A percentile compares a stretch with the other conserved stretches of the same genome.
Evolutionary conservation across 2,797 vertebrate species (phyloP).

Genomic region (Pterois miles): DNA sequence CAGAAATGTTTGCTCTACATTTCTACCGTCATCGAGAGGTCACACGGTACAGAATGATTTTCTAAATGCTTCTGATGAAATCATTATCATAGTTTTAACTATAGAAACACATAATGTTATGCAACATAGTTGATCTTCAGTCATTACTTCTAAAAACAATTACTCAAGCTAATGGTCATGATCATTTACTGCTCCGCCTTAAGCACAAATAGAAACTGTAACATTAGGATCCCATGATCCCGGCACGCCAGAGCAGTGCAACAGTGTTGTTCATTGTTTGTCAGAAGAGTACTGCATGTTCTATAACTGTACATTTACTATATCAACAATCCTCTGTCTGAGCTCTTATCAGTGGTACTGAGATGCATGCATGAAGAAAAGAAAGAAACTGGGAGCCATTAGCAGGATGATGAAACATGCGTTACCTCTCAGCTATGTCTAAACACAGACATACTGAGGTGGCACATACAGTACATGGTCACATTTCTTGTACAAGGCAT

Average conservation of each 20-base stretch:
- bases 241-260: background rate
- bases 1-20: no score
- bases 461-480: background rate
- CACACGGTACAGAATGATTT: no score
- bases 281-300: background rate
- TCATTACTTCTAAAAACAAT: background rate
- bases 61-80: background rate
- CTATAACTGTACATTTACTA: background rate
- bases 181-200: background rate
- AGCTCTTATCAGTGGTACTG: no score
- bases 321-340: background rate
- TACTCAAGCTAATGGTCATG: background rate
- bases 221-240: conserved; percentile 8
- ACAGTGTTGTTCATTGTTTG: background rate
- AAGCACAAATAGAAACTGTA: background rate
- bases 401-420: background rate
- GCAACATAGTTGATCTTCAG: background rate
- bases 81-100: background rate
- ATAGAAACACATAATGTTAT: background rate
- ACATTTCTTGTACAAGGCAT: background rate
- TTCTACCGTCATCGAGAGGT: no score
- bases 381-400: background rate
- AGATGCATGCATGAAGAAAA: background rate
- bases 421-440: background rate
- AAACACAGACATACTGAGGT: conserved; percentile 6